Conservation (phyloP, 2,797 vertebrate genomes). For the Gadopsis marmoratus region DNA sequence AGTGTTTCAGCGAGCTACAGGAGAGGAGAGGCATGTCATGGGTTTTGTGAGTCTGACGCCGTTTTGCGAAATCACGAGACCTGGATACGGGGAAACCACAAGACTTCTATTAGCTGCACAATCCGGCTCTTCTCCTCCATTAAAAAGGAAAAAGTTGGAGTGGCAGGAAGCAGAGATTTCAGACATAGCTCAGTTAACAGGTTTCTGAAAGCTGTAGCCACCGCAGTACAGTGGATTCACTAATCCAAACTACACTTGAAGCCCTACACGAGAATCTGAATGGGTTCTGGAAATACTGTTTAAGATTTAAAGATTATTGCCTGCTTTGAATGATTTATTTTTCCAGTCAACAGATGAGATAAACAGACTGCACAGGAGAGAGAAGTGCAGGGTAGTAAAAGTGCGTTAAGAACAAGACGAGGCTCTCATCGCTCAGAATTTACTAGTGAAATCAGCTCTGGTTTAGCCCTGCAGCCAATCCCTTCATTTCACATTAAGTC, state of each 20-base stretch:
- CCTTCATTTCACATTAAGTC: conserved; percentile 16
- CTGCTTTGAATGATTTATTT: neutral
- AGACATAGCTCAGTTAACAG: conserved; percentile 14
- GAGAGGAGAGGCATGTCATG: conserved; percentile 68
- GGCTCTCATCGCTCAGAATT: conserved; percentile 3
- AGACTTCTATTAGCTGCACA: conserved; percentile 77
- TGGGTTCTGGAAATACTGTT: neutral
- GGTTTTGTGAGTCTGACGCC: conserved; percentile 51
- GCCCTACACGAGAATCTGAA: neutral
- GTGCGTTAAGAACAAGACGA: neutral
- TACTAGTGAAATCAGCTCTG: neutral
- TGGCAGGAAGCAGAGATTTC: conserved; percentile 37
- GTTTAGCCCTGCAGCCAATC: conserved; percentile 12
- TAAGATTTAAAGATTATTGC: neutral
- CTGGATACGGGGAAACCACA: conserved; percentile 70
- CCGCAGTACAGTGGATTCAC: neutral
- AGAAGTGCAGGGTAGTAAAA: neutral
- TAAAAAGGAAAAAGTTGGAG: conserved; percentile 8
- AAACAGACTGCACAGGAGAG: neutral
- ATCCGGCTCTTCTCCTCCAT: conserved; percentile 47
- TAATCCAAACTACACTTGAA: neutral
- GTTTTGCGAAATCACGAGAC: conserved; percentile 76
- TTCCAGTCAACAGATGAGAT: neutral
- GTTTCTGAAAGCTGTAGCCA: conserved; percentile 17
- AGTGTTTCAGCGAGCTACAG: conserved; percentile 9